Conservation (phyloP, 2,113 vertebrate species). For the Polypterus senegalus region DNA sequence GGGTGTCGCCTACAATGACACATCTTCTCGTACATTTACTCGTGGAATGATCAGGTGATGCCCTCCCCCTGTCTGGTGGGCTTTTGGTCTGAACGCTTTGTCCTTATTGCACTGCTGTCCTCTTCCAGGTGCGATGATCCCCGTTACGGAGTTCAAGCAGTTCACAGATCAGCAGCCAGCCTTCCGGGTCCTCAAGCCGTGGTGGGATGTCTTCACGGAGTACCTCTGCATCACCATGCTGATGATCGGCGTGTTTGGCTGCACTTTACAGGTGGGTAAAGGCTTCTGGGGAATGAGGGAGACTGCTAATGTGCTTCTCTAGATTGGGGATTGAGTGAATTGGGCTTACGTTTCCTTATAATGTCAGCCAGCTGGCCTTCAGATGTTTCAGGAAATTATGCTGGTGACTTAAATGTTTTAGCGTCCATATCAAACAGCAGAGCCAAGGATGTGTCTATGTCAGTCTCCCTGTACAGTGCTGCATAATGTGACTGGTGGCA, state of each 20-base stretch:
- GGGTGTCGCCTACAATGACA: too few species aligned
- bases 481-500: too few species aligned
- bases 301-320: not conserved
- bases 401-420: not conserved
- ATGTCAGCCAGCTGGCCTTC: not conserved
- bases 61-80: too few species aligned
- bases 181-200: conserved; percentile 74
- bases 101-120: conserved; percentile 9
- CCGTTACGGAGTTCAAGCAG: conserved; percentile 69
- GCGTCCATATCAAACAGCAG: not conserved
- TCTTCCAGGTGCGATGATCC: conserved; percentile 60
- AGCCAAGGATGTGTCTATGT: not conserved
- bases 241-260: conserved; percentile 82
- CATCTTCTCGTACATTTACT: too few species aligned
- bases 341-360: not conserved
- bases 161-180: conserved; percentile 61
- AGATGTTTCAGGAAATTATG: not conserved
- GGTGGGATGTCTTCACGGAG: conserved; percentile 84
- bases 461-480: too few species aligned
- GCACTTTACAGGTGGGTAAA: conserved; percentile 66
- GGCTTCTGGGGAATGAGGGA: not conserved
- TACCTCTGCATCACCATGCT: conserved; percentile 76
- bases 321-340: not conserved
- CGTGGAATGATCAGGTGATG: too few species aligned
- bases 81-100: not conserved